Evolutionary conservation across 2,888 invertebrate genomes (phyloP), one percentile per base, ranked within the genome.

Genomic region (Reticulitermes lucifugus): DNA sequence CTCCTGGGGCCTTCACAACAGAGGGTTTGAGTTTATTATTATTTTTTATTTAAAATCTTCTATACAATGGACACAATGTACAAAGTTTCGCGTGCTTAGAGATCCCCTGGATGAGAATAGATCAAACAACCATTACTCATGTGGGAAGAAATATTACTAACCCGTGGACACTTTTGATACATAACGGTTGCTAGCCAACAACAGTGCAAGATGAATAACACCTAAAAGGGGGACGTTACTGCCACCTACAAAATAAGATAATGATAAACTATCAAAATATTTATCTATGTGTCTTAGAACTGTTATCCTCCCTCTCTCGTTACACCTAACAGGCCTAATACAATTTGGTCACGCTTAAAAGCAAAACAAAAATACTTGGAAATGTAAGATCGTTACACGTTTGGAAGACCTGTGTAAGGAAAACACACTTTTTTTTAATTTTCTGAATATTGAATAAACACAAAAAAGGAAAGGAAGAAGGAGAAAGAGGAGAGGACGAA

Each of bases 61-160:
- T 22, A 41, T 22, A 75, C 75, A 46, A 75, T 43, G 43, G 75
- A 43, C 43, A 75, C 75, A 21, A 75, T 43, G 4, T 75, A 75
- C 18, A 75, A 75, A 75, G 75, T 75, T 75, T 75, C 43, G 75
- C 75, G 75, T 35, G 75, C 22, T 21, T 75, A 35, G 43, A 29
- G 41, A 2, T 75, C 3, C 75, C 43, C 10, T 10, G 7, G 75
- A 21, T 21, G 43, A 75, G 43, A 22, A 60, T 0, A 4, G 43
- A 75, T 43, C 75, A 75, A 75, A 75, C 43, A 75, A 75, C 75
- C 75, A 75, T 75, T 75, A 75, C 22, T 75, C 75, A 75, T 43
- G 43, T 22, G 14, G 43, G 21, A 75, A 46, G 43, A 75, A 75
- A 75, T 29, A 75, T 75, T 41, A 43, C 75, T 4, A 75, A 75